Base-by-base conservation (phyloP, 2,888 invertebrate species). In the Bugulina stolonifera region DNA sequence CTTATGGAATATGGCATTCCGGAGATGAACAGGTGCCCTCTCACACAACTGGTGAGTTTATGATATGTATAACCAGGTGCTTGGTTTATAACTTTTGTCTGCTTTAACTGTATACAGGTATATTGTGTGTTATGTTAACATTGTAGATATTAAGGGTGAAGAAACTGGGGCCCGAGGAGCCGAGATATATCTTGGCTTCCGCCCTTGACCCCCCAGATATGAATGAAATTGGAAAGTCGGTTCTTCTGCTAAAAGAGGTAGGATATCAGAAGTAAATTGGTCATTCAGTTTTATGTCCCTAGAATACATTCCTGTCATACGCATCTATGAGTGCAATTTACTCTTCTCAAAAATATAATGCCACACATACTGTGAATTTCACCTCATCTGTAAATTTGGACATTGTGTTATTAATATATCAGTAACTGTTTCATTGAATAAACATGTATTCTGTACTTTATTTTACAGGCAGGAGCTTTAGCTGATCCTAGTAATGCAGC, bases 131-230 rank as follows among this genome's bases (percentile, higher is more conserved):
- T 43, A 5, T 43, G 64, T 64, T 32, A 5, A 25, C 3, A 25
- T 64, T 64, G n/a, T 34, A 64, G 64, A 64, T 64, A 22, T 86
- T 97, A 0, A 89, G 91, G 72, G 87, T 92, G 0, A 97, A 97
- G 83, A 83, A 90, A 79, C 83, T 97, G 70, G 89, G 93, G 69
- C 89, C 94, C 88, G 92, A 91, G 25, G 87, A 88, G 74, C 90
- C 92, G 0, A 91, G 92, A 43, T 89, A 91, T 35, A 88, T 96
- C 35, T 86, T 97, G 0, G 93, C 91, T 0, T 84, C 93, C 35
- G 92, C 94, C 0, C 87, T 97, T 83, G 90, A 93, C 78, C 93
- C 94, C 23, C 97, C 97, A 0, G 89, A 92, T 81, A 86, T 93
- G 54, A 87, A 88, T 29, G 92, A 93, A 80, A 91, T 97, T 77